Evolutionary conservation across 2,888 invertebrate genomes (phyloP), one percentile per base, ranked within the genome.

Genomic region (Phytoseiulus persimilis): DNA sequence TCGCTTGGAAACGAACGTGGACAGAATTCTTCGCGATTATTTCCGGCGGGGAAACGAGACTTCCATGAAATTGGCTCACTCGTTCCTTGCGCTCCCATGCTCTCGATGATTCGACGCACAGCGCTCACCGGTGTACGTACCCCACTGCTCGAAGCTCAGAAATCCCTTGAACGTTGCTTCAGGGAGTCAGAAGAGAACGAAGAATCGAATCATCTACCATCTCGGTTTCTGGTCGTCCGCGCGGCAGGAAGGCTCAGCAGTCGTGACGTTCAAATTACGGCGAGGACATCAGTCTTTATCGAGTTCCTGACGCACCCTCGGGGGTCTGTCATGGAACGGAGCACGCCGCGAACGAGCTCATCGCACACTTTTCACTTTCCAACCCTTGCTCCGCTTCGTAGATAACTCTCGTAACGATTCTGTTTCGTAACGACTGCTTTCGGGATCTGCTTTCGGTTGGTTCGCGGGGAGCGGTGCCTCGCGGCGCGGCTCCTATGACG

Each of bases 281-380:
- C 18, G 65, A 65, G 65, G 65, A 65, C 65, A 65, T 65, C 65
- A 65, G 65, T 65, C 65, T 65, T 65, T 65, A 65, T 65, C 65
- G 65, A 65, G 65, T 65, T 65, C 65, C 65, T 65, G 65, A 65
- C 65, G 65, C 65, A 65, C 65, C 65, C 65, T 65, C 65, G 65
- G 65, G 65, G 65, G 65, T 65, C 65, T 65, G 23, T 65, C 65
- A 65, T 65, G 65, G 65, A 65, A 65, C 18, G 65, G 65, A 65
- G 65, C 65, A 65, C 65, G 65, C 9, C 65, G 18, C 5, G 65
- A 65, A 14, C 5, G 65, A 65, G 65, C 65, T 65, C 65, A 65
- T 23, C 65, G 23, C 23, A 65, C 65, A 65, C 65, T 65, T 65
- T 65, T 65, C 65, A 28, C 65, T 65, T 65, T 65, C 11, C 65